Conservation (phyloP, 2,113 vertebrate genomes). For the Aplodontia rufa region DNA sequence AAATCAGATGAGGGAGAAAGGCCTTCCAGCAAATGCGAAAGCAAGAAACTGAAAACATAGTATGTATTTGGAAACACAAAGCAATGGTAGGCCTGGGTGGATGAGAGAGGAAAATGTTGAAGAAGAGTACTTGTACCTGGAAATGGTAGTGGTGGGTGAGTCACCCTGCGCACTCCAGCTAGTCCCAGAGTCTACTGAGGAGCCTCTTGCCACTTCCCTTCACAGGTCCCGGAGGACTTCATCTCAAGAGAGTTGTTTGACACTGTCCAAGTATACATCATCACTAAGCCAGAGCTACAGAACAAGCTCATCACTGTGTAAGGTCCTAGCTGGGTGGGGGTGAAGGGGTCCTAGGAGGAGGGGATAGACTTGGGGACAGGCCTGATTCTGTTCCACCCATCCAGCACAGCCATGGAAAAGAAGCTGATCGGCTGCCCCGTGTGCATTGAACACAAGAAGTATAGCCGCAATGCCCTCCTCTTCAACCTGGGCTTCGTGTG, state of each 20-base stretch:
- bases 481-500: conserved; percentile 98
- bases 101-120: not conserved
- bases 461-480: conserved; percentile 95
- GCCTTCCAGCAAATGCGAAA: not conserved
- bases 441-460: conserved; percentile 99
- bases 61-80: conserved; percentile 24
- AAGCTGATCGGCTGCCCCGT: conserved; percentile 98
- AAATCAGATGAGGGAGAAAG: not conserved
- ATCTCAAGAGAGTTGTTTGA: conserved; percentile 99
- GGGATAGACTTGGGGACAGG: not conserved
- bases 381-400: conserved; percentile 38
- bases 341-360: fast-evolving
- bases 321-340: conserved; percentile 73
- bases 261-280: conserved; percentile 98
- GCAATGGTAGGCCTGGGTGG: not conserved
- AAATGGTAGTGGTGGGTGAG: not conserved
- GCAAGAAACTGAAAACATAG: not conserved
- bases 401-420: conserved; percentile 97
- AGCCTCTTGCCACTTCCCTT: not conserved
- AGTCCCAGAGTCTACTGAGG: not conserved
- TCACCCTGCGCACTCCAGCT: not conserved
- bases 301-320: conserved; percentile 99
- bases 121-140: not conserved
- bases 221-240: conserved; percentile 97
- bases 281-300: conserved; percentile 98